These are phyloP conservation scores for Galago senegalensis DNA, from an alignment of 2,797 vertebrate species.

Conservation along the genomic window DNA sequence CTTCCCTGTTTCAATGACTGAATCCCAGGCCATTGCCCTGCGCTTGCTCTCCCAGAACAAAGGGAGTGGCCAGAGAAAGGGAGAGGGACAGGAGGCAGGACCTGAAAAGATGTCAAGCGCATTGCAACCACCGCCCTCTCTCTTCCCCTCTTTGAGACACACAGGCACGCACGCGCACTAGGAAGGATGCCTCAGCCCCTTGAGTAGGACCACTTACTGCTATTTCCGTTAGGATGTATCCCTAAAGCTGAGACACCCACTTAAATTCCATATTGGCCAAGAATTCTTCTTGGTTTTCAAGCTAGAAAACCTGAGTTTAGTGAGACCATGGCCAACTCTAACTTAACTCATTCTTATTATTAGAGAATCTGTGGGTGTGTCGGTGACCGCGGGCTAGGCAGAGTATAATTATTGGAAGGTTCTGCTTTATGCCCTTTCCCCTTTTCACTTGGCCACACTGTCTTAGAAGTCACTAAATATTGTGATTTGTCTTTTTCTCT, in stretches of 20 bases:
- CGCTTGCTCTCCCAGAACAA: not conserved
- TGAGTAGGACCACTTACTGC: not conserved
- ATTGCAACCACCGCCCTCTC: no score
- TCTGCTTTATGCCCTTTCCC: not conserved
- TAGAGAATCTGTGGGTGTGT: not conserved
- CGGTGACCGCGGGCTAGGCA: not conserved
- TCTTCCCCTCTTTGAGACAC: not conserved
- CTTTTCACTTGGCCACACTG: not conserved
- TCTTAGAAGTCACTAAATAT: not conserved
- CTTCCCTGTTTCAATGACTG: not conserved
- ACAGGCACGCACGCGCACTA: not conserved
- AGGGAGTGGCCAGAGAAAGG: not conserved
- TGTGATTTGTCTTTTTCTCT: not conserved
- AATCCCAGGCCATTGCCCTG: not conserved
- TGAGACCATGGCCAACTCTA: not conserved
- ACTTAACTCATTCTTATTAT: not conserved
- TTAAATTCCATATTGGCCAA: not conserved
- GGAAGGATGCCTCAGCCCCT: not conserved
- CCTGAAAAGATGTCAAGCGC: fast-evolving
- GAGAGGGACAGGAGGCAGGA: not conserved
- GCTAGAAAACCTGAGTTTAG: not conserved
- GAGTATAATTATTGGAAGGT: not conserved
- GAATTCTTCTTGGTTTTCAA: not conserved
- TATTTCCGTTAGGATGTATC: not conserved
- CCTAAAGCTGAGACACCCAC: not conserved